A percentile compares a stretch with the other conserved stretches of the same genome.
Conservation (phyloP, 2,113 vertebrate genomes). For the Channa maculata region DNA sequence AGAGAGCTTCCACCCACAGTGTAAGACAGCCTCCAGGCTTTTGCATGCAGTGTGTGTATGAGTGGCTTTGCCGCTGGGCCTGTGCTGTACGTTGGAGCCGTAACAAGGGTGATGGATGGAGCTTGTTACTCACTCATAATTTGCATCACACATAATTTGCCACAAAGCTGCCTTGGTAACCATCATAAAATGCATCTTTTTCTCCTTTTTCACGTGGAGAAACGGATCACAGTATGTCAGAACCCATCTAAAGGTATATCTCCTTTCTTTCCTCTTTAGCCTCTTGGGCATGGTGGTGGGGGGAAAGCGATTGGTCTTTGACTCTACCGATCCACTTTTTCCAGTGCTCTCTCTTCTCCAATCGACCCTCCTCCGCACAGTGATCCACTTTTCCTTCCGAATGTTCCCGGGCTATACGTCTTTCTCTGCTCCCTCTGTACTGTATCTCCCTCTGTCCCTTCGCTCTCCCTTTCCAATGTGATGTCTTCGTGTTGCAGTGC, state of each 20-base stretch:
- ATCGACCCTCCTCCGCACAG: constrained; percentile 64
- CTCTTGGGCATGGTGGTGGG: constrained; percentile 36
- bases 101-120: constrained; percentile 77
- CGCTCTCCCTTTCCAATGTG: constrained; percentile 48
- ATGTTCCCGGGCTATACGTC: constrained; percentile 68
- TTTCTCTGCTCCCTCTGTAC: constrained; percentile 54
- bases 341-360: constrained; percentile 49
- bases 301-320: constrained; percentile 33
- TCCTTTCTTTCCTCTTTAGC: constrained; percentile 50
- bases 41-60: constrained; percentile 56
- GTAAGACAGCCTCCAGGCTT: constrained; percentile 54
- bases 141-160: constrained; percentile 76
- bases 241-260: constrained; percentile 38
- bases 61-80: constrained; percentile 50
- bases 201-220: constrained; percentile 27
- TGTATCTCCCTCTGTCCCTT: constrained; percentile 53
- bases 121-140: constrained; percentile 74
- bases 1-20: constrained; percentile 60
- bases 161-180: constrained; percentile 52
- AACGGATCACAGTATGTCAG: constrained; percentile 49
- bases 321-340: constrained; percentile 46
- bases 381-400: constrained; percentile 70
- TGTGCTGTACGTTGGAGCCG: constrained; percentile 32
- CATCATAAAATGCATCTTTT: constrained; percentile 44
- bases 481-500: constrained; percentile 70